Percentiles rank a stretch among this genome's conserved stretches.
Conservation (phyloP, 1,140 invertebrate genomes). For the Hypothenemus hampei region DNA sequence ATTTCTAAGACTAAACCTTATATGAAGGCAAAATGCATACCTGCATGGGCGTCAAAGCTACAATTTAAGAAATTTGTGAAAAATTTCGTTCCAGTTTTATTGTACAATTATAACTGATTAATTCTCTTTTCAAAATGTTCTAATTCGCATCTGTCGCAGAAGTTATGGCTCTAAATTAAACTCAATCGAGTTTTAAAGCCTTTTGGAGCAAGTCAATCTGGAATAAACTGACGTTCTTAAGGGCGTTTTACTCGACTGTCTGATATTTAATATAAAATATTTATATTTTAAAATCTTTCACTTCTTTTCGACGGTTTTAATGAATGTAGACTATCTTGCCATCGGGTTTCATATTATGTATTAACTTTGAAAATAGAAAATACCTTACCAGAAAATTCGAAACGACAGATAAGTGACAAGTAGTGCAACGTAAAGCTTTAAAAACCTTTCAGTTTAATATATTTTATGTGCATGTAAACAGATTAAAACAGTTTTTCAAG, state of each 20-base stretch:
- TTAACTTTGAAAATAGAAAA: no score
- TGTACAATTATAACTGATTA: conserved; percentile 27
- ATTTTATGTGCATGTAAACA: no score
- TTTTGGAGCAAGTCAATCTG: conserved; percentile 23
- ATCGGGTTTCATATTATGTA: no score
- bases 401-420: no score
- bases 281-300: conserved; percentile 1
- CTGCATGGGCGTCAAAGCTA: conserved; percentile 12
- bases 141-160: conserved; percentile 28
- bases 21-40: conserved; percentile 7
- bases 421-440: no score
- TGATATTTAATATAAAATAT: conserved; percentile 11
- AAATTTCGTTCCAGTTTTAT: conserved; percentile 18
- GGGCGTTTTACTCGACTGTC: conserved; percentile 2
- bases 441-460: no score
- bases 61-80: conserved; percentile 17
- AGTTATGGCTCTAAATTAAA: conserved; percentile 27
- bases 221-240: conserved; percentile 10
- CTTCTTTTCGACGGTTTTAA: no score
- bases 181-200: conserved; percentile 24
- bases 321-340: no score
- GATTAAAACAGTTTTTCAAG: no score
- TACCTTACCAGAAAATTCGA: no score
- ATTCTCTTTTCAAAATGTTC: conserved; percentile 26
- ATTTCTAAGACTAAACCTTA: conserved; percentile 4